Evolutionary conservation across 2,888 invertebrate genomes (phyloP), one percentile per base, ranked within the genome.

Genomic region (Erebia epiphron): DNA sequence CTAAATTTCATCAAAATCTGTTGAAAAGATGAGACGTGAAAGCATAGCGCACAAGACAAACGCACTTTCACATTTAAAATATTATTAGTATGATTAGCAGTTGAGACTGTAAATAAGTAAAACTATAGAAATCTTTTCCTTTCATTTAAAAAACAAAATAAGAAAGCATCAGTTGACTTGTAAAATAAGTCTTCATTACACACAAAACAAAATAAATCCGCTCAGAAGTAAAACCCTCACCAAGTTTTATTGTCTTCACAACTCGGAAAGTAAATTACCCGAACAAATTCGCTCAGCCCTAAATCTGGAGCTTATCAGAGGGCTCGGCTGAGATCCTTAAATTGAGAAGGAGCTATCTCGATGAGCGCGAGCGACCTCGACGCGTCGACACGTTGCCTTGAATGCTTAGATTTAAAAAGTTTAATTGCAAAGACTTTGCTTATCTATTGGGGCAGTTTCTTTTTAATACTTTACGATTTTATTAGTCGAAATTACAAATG

Each of bases 181-280:
- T 83, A 80, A 85, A 83, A 86, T 86, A 86, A 82, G 82, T 87
- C 84, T 86, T 86, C 85, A 84, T 87, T 85, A 57, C 56, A 57
- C 83, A 18, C 82, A 62, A 66, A 85, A 86, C 84, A 86, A 86
- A 87, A 87, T 84, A 84, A 87, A 85, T 82, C 83, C 82, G 82
- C 80, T 86, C 83, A 86, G 86, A 88, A 85, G 83, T 82, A 84
- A 82, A 86, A 80, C 82, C 79, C 76, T 76, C 81, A 82, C 86
- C 81, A 90, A 90, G 84, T 91, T 91, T 91, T 91, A 91, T 90
- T 91, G 90, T 91, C 89, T 90, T 90, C 86, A 82, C 88, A 90
- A 90, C 87, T 91, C 87, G 83, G 86, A 84, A 86, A 90, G 90
- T 91, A 91, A 90, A 91, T 92, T 91, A 88, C 89, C 83, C 87